Percentiles rank a stretch among this genome's conserved stretches.
Conservation (phyloP, 2,113 vertebrate species). For the Tachysurus fulvidraco region DNA sequence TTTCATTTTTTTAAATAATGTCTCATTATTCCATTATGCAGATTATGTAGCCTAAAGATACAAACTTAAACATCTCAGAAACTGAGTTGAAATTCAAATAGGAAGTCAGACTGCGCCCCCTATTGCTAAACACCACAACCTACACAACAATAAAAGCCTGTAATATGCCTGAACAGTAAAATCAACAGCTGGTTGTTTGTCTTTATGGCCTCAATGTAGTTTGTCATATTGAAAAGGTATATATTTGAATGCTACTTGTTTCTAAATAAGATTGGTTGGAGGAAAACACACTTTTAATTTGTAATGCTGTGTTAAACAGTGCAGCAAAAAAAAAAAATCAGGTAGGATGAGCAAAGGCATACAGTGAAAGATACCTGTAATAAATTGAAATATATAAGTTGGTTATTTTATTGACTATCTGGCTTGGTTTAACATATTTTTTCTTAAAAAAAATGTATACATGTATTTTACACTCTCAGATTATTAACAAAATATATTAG, state of each 20-base stretch:
- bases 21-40: background rate
- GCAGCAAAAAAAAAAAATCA: background rate
- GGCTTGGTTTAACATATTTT: background rate
- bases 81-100: conserved; percentile 11
- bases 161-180: background rate
- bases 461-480: background rate
- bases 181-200: background rate
- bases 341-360: background rate
- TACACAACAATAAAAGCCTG: conserved; percentile 14
- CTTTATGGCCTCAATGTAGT: background rate
- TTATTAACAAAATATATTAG: background rate
- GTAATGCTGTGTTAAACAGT: background rate
- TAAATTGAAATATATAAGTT: background rate
- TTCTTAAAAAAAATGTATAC: background rate
- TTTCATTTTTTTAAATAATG: background rate
- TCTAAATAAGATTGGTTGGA: background rate
- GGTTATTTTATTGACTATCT: background rate
- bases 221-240: background rate
- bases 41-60: background rate
- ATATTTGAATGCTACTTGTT: background rate
- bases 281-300: background rate
- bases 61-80: background rate
- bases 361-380: background rate
- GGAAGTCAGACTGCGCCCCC: conserved; percentile 24
- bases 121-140: conserved; percentile 7